Evolutionary conservation across 1,140 invertebrate genomes (phyloP), one percentile per base, ranked within the genome.

Genomic region (Drosophila neocordata): DNA sequence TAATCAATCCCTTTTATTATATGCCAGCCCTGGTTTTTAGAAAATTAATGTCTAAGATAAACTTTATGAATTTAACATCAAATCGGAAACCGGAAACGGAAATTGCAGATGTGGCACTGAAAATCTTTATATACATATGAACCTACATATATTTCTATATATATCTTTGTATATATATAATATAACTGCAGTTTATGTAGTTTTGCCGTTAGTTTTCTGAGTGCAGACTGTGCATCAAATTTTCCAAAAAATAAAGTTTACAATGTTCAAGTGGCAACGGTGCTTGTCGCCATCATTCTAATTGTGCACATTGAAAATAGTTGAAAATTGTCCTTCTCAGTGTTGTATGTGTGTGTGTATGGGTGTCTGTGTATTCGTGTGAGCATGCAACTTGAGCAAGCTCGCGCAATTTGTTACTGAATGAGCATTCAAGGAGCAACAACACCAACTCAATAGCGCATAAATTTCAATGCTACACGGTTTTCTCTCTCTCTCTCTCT

Each of bases 281-380:
- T 57, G 38, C 24, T 41, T 59, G 56, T 31, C 60, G 69, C 20
- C 65, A 53, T 57, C 63, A 69, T 79, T 71, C 75, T 88, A 87
- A 88, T 87, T 87, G 83, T 87, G 78, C 71, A 71, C 74, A 79
- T 74, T 82, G 78, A 78, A 88, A 72, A 71, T 73, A 82, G 61
- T 88, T 82, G 71, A 79, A 88, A 79, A 77, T 76, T 67, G 65
- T 70, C 48, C 65, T 18, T 18, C 20, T 51, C 48, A 48, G 35
- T 51, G 27, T 38, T 22, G 27, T 13, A 9, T 66, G 34, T 35
- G 34, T 1, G 34, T 18, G 15, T 20, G 41, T n/a, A 6, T 44
- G 13, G 7, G 38, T 15, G 38, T 38, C 51, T 71, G 64, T 44
- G 65, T 35, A 52, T 67, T 72, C 74, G 56, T 65, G 69, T 64